These are phyloP conservation scores for Drosophila mimica DNA, from an alignment of 2,888 invertebrate genomes.

Conservation along the genomic window DNA sequence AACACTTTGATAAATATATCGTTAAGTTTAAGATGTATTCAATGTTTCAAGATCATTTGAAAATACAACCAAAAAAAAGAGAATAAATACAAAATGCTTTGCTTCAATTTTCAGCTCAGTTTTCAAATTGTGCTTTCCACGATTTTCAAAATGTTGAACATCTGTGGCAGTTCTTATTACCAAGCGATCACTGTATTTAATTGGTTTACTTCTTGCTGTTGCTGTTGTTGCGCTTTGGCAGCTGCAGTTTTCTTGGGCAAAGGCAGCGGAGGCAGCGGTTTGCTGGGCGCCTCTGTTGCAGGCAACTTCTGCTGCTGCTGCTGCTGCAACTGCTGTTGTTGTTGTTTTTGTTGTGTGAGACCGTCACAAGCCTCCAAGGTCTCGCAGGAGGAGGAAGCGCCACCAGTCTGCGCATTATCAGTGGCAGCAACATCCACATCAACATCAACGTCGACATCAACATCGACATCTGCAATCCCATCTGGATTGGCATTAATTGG, in stretches of 20 bases:
- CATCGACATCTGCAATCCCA: constrained; percentile 18
- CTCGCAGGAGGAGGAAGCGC: constrained; percentile 82
- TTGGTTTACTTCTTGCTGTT: constrained; percentile 54
- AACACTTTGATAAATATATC: neutral
- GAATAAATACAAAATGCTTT: neutral
- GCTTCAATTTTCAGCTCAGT: neutral
- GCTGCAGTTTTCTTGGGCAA: constrained; percentile 67
- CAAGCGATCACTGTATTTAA: constrained; percentile 44
- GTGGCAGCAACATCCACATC: constrained; percentile 5
- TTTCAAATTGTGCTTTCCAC: neutral
- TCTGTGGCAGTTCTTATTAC: neutral
- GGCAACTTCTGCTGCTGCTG: constrained; percentile 18
- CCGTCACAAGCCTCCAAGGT: constrained; percentile 81
- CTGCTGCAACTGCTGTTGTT: constrained; percentile 6
- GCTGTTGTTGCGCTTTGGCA: constrained; percentile 52
- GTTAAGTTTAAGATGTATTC: neutral
- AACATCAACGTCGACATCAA: constrained; percentile 21
- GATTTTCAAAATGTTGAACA: neutral
- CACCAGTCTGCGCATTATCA: constrained; percentile 50
- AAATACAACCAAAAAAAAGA: neutral
- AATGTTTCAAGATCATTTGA: neutral
- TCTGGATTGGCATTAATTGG: constrained; percentile 28
- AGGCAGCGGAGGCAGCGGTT: constrained; percentile 79
- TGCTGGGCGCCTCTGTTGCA: constrained; percentile 72
- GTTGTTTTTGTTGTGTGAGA: constrained; percentile 41